Evolutionary conservation across 2,113 vertebrate species (phyloP).

Genomic region (human): GRCh38 chr11:15787501-15788000

Average conservation of each 20-base stretch:
- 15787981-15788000: not conserved
- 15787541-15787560: not conserved
- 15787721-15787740: not conserved
- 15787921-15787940: not conserved
- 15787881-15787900: not conserved
- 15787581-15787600: not conserved
- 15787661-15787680: not conserved
- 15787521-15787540: not conserved
- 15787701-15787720: not conserved
- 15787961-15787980: not conserved
- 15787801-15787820: not conserved
- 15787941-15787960: not conserved
- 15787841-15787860: not conserved
- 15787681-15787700: not conserved
- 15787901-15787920: not conserved
- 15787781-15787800: not conserved
- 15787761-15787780: not conserved
- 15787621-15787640: not conserved
- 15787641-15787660: not conserved
- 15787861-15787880: not conserved
- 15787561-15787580: not conserved
- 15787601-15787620: not conserved
- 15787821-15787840: not conserved
- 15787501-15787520: not conserved
- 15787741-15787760: not conserved